These are phyloP conservation scores for Polypterus bichir DNA, from an alignment of 2,113 vertebrate genomes.

Conservation along the genomic window DNA sequence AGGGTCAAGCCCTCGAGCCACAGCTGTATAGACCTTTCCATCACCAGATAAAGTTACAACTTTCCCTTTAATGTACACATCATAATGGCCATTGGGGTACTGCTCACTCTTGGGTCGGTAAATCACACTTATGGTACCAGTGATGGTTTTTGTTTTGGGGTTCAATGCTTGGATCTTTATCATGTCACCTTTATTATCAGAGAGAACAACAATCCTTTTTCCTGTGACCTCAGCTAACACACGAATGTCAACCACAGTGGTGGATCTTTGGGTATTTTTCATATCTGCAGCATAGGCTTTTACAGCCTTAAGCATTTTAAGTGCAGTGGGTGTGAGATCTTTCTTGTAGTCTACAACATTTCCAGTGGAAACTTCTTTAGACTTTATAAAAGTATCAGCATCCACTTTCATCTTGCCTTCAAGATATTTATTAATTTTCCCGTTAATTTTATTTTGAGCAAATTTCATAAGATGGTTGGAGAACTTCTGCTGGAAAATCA, in stretches of 20 bases:
- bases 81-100: constrained; percentile 16
- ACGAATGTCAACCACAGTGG: neutral
- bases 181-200: neutral
- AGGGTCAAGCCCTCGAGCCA: constrained; percentile 1
- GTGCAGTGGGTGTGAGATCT: too few species aligned
- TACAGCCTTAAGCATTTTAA: neutral
- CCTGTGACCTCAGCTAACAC: neutral
- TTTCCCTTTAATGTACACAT: neutral
- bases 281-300: neutral
- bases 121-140: constrained; percentile 11
- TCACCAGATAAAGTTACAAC: neutral
- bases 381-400: too few species aligned
- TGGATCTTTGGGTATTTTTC: neutral
- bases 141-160: constrained; percentile 1
- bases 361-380: constrained; percentile 1
- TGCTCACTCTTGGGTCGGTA: constrained; percentile 12
- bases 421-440: constrained; percentile 4
- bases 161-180: neutral
- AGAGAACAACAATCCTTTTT: neutral
- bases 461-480: constrained; percentile 8
- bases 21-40: neutral
- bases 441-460: neutral
- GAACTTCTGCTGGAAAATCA: constrained; percentile 15
- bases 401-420: neutral
- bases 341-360: neutral